Percentiles rank a stretch among this genome's conserved stretches.
Conservation (phyloP, 2,113 vertebrate species). For the Odontophorus gujanensis region DNA sequence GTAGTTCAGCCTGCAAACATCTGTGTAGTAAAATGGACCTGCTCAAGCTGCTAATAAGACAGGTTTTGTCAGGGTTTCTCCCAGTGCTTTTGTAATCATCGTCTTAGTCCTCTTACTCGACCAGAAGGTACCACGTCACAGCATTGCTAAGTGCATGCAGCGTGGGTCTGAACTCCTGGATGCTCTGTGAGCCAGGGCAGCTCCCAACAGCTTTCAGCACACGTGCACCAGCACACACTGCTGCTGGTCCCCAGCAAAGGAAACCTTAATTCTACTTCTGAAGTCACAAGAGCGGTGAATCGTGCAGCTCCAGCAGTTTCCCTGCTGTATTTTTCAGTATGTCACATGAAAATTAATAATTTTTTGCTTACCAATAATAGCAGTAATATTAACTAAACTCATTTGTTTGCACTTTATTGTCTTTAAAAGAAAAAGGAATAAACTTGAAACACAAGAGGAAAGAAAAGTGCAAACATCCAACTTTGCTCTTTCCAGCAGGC, state of each 20-base stretch:
- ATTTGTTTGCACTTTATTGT: background rate
- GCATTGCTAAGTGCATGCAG: background rate
- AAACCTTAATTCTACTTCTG: background rate
- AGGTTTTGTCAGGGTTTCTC: background rate
- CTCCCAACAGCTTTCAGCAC: background rate
- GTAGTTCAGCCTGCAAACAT: slow-evolving; percentile 13
- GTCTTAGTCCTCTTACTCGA: background rate
- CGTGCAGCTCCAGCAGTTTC: background rate
- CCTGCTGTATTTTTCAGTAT: background rate
- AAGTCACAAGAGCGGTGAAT: background rate
- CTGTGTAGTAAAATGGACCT: slow-evolving; percentile 4
- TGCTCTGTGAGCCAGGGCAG: background rate
- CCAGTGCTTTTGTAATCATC: background rate
- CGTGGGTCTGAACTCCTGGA: background rate
- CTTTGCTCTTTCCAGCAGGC: background rate
- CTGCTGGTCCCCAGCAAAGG: background rate
- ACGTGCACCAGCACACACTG: background rate
- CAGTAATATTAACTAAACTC: background rate
- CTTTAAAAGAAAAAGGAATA: background rate
- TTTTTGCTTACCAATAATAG: background rate
- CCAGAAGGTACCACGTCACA: background rate
- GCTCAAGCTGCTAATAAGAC: background rate
- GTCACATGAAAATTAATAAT: background rate
- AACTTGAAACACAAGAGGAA: background rate
- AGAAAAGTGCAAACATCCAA: background rate